Conservation (phyloP, 2,888 invertebrate genomes). For the Mamestra brassicae region DNA sequence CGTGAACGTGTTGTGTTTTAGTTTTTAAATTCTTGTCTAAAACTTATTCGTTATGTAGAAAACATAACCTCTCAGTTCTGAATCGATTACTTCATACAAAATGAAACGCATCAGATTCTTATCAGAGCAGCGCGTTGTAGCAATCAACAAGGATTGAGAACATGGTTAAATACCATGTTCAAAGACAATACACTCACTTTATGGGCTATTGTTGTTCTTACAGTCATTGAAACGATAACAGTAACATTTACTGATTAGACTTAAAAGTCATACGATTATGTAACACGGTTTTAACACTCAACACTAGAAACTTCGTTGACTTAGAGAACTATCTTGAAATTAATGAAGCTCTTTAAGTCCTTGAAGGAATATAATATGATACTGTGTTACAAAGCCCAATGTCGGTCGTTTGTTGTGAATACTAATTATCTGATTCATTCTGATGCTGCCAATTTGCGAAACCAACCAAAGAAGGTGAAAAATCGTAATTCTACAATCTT, state of each 20-base stretch:
- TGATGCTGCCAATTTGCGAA: background rate
- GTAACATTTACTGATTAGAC: slow-evolving; percentile 22
- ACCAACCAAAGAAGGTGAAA: slow-evolving; percentile 1
- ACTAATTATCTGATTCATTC: background rate
- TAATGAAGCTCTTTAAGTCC: background rate
- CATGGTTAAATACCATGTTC: slow-evolving; percentile 35
- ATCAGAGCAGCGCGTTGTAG: slow-evolving; percentile 20
- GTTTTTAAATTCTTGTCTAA: background rate
- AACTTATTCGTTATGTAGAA: too few relatives aligned
- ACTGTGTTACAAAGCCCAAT: background rate
- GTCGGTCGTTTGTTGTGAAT: background rate
- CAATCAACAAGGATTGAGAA: slow-evolving; percentile 38
- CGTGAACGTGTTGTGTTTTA: slow-evolving; percentile 21
- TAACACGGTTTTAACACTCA: slow-evolving; percentile 2
- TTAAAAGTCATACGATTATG: slow-evolving; percentile 4
- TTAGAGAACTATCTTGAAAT: background rate
- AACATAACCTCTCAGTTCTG: background rate
- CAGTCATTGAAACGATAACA: slow-evolving; percentile 36
- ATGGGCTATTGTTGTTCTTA: slow-evolving; percentile 38
- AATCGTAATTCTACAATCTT: background rate
- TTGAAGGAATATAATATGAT: background rate
- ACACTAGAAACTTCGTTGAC: slow-evolving; percentile 8
- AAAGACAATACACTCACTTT: slow-evolving; percentile 60
- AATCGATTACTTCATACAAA: slow-evolving; percentile 8
- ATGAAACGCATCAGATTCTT: slow-evolving; percentile 36